phyloP scores from a whole-genome alignment of 2,113 vertebrate species.

The Oenanthe melanoleuca region DNA sequence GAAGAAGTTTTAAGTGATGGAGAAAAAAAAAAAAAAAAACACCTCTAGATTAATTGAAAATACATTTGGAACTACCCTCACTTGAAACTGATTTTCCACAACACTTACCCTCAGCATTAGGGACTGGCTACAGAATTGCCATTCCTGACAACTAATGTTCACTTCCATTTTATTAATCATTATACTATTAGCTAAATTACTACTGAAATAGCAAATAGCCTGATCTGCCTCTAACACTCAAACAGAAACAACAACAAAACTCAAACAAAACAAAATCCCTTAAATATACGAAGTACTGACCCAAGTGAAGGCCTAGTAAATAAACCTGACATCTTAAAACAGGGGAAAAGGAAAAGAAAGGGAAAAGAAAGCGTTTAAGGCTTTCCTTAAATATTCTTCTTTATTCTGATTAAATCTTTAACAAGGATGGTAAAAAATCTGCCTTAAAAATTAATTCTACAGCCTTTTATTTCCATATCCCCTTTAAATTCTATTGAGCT shows the following conservation, averaged over 20 bases:
- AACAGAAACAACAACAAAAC: not conserved
- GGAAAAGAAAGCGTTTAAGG: not conserved
- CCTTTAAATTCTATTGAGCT: not conserved
- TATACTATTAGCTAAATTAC: not conserved
- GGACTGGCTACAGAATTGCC: not conserved
- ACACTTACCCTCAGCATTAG: not conserved
- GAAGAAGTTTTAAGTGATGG: not conserved
- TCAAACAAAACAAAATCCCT: not conserved
- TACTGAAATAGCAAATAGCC: not conserved
- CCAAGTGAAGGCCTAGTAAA: not conserved
- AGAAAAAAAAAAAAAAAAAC: rapidly evolving
- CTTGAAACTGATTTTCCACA: not conserved
- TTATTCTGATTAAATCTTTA: not conserved
- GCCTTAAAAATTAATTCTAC: not conserved
- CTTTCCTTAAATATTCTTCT: not conserved
- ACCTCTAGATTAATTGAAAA: not conserved
- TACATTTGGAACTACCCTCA: not conserved
- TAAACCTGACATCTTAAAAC: not conserved
- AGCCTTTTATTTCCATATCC: not conserved
- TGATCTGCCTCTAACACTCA: not conserved
- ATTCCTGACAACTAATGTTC: not conserved
- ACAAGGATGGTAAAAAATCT: not conserved
- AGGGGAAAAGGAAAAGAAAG: not conserved
- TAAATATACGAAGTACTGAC: not conserved
- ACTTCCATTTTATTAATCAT: not conserved